Evolutionary conservation across 1,140 invertebrate species (phyloP).

Genomic region (Drosophila repletoides): DNA sequence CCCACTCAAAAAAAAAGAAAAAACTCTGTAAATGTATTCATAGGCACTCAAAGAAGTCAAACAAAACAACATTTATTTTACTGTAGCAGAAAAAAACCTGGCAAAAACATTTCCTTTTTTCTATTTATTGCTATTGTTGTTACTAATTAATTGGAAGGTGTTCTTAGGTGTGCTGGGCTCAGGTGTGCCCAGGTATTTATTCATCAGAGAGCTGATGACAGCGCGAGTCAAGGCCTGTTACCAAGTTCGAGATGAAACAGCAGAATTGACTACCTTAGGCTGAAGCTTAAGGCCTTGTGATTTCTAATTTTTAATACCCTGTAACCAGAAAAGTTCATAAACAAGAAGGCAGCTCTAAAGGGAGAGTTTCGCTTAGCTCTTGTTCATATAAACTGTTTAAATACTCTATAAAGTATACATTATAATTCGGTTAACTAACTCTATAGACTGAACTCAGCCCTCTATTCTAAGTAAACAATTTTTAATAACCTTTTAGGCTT

Average conservation of each 20-base stretch:
- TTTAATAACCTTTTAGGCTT: too few species aligned
- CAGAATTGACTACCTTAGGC: neutral
- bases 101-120: neutral
- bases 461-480: too few species aligned
- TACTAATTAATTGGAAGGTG: constrained; percentile 50
- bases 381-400: too few species aligned
- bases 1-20: constrained; percentile 6
- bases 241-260: constrained; percentile 19
- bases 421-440: too few species aligned
- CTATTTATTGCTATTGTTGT: constrained; percentile 18
- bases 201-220: constrained; percentile 8
- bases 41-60: neutral
- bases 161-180: constrained; percentile 34
- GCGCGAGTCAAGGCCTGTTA: constrained; percentile 26
- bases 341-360: too few species aligned
- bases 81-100: neutral
- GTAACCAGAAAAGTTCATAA: too few species aligned
- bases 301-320: constrained; percentile 45
- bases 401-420: too few species aligned
- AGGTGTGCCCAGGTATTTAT: constrained; percentile 29
- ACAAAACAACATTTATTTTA: constrained; percentile 20
- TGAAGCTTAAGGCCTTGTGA: neutral
- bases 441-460: too few species aligned
- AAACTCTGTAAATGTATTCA: neutral
- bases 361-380: too few species aligned